Percentiles rank a stretch among this genome's conserved stretches.
These are phyloP conservation scores for Colistium nudipinnis DNA, from an alignment of 2,113 vertebrate species.

Conservation along the genomic window DNA sequence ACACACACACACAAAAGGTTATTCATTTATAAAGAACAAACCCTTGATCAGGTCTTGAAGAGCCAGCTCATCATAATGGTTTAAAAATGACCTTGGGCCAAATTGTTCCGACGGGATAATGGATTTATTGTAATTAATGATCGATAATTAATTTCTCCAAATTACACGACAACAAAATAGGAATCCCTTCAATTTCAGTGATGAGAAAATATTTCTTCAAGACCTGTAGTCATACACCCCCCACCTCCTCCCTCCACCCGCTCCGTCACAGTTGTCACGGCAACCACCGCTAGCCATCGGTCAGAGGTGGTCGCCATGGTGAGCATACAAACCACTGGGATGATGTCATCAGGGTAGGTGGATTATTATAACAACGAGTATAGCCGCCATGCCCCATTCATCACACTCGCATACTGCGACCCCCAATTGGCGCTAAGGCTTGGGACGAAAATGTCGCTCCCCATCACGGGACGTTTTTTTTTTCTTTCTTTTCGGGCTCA, in stretches of 20 bases:
- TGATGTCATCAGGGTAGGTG: constrained; percentile 99
- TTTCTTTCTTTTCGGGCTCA: too few species aligned
- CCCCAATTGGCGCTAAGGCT: constrained; percentile 33
- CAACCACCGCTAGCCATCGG: constrained; percentile 63
- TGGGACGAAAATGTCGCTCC: constrained; percentile 33
- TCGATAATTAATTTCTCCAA: too few species aligned
- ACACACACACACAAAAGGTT: background rate
- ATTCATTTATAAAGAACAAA: constrained; percentile 2
- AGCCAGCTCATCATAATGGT: constrained; percentile 14
- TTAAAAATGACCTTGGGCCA: background rate
- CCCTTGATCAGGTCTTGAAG: constrained; percentile 52
- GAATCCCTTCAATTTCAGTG: background rate
- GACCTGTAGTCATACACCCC: constrained; percentile 39
- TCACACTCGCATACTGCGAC: constrained; percentile 69
- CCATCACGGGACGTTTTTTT: constrained; percentile 6
- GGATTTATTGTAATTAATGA: too few species aligned
- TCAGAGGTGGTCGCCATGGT: constrained; percentile 72
- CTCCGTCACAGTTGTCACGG: constrained; percentile 46
- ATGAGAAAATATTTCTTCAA: constrained; percentile 46
- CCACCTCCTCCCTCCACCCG: too few species aligned
- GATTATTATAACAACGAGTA: constrained; percentile 98
- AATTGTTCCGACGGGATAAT: background rate
- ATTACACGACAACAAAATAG: too few species aligned
- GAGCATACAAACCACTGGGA: constrained; percentile 85
- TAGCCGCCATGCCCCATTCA: constrained; percentile 74